Base-by-base conservation (phyloP, 2,888 invertebrate species). In the Pteria penguin region DNA sequence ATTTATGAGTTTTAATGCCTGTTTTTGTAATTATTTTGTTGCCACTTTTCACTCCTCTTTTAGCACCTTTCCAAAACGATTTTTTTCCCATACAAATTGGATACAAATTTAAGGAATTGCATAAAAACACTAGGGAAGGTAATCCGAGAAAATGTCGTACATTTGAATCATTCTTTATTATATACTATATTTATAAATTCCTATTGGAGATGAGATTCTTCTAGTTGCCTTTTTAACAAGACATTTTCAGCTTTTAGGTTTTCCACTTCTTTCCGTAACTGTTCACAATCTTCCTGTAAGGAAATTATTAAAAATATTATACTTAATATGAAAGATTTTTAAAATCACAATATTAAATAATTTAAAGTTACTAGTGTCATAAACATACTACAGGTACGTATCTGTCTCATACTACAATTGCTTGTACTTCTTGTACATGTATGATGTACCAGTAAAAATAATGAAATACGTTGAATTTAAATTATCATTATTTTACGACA, bases 11-110 rank as follows among this genome's bases (percentile, higher is more conserved):
- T 24, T 69, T 32, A 24, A 26, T 36, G 26, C 58, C 69, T n/a
- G 69, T 33, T 60, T 69, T 66, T 32, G 5, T 14, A 18, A 60
- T 33, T 27, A n/a, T 18, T 57, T 55, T 68, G 18, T 68, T 24
- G 2, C 57, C 24, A 55, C 68, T 57, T 11, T n/a, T 36, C 26
- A n/a, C 60, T 8, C n/a, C 26, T 58, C 45, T n/a, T 32, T 31
- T 55, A 14, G 69, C 33, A 11, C 69, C 69, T 36, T 58, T 69
- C 69, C 69, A 69, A 58, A 69, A 58, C 33, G 57, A 58, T 29
- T 58, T 36, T 58, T 69, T 33, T 5, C n/a, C 33, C 57, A 60
- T 69, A 60, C n/a, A 36, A 58, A 27, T 8, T 32, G 24, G 69
- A n/a, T 29, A 69, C 27, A 5, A 67, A 29, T 31, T 67, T 29